Conservation (phyloP, 2,888 invertebrate genomes). For the Eulithis prunata region DNA sequence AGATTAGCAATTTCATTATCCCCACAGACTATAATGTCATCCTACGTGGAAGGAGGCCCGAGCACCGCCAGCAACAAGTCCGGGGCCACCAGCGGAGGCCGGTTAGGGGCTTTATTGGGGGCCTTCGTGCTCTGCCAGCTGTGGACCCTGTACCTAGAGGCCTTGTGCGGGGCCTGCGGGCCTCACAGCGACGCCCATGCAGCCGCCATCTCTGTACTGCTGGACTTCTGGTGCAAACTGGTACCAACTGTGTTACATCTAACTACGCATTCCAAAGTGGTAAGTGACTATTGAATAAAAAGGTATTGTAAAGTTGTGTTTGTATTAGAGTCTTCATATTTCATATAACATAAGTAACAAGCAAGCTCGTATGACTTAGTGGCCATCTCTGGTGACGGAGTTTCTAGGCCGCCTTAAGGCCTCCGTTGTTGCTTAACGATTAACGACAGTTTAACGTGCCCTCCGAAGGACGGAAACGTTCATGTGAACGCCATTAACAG, state of each 20-base stretch:
- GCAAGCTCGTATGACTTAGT: too few relatives aligned
- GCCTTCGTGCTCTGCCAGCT: constrained; percentile 99
- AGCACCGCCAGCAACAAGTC: constrained; percentile 90
- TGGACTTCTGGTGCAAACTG: constrained; percentile 99
- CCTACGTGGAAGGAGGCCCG: constrained; percentile 98
- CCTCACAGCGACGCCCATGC: constrained; percentile 89
- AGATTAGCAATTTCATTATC: too few relatives aligned
- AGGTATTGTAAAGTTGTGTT: too few relatives aligned
- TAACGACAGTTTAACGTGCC: too few relatives aligned
- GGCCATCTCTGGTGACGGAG: too few relatives aligned
- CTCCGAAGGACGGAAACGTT: too few relatives aligned
- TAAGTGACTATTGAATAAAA: constrained; percentile 68
- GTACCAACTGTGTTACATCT: constrained; percentile 97
- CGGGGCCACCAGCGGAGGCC: constrained; percentile 91
- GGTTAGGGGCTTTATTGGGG: constrained; percentile 98
- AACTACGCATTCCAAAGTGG: constrained; percentile 91
- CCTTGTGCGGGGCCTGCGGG: constrained; percentile 87
- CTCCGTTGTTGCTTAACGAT: too few relatives aligned
- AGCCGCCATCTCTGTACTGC: constrained; percentile 91
- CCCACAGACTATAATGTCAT: constrained; percentile 92
- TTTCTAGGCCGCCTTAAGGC: too few relatives aligned
- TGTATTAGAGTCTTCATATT: too few relatives aligned
- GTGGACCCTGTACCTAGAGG: constrained; percentile 99
- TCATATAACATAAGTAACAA: too few relatives aligned
- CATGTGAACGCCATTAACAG: too few relatives aligned